Conservation (phyloP, 1,140 invertebrate genomes). For the Gonioctena quinquepunctata region DNA sequence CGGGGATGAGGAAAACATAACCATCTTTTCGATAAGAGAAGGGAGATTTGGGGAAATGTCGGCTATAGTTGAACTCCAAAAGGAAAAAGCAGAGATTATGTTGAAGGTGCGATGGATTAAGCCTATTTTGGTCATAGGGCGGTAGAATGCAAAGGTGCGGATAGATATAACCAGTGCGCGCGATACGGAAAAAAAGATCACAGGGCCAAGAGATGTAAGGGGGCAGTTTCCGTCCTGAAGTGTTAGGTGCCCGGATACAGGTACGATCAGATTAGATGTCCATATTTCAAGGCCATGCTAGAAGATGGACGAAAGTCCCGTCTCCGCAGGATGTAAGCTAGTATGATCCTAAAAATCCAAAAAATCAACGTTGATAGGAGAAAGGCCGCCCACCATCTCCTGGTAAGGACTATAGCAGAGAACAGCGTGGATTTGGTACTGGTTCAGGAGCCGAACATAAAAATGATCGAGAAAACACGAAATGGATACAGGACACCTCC, state of each 20-base stretch:
- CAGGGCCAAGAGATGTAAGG: conserved; percentile 5
- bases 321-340: too few relatives aligned
- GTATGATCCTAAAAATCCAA: not conserved
- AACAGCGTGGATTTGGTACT: not conserved
- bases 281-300: too few relatives aligned
- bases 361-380: not conserved
- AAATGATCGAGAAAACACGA: not conserved
- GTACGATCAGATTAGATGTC: not conserved
- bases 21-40: not conserved
- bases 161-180: conserved; percentile 20
- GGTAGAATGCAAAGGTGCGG: conserved; percentile 15
- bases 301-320: too few relatives aligned
- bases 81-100: not conserved
- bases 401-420: not conserved
- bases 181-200: conserved; percentile 24
- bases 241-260: conserved; percentile 3
- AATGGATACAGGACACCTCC: not conserved
- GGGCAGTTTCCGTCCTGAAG: not conserved
- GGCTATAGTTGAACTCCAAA: not conserved
- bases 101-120: too few relatives aligned
- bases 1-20: not conserved
- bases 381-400: not conserved
- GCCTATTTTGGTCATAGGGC: conserved; percentile 17
- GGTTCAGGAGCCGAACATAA: not conserved
- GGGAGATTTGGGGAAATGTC: not conserved